Percentiles rank a stretch among this genome's conserved stretches.
Conservation (phyloP, 1,140 invertebrate genomes). For the Tachypleus tridentatus region DNA sequence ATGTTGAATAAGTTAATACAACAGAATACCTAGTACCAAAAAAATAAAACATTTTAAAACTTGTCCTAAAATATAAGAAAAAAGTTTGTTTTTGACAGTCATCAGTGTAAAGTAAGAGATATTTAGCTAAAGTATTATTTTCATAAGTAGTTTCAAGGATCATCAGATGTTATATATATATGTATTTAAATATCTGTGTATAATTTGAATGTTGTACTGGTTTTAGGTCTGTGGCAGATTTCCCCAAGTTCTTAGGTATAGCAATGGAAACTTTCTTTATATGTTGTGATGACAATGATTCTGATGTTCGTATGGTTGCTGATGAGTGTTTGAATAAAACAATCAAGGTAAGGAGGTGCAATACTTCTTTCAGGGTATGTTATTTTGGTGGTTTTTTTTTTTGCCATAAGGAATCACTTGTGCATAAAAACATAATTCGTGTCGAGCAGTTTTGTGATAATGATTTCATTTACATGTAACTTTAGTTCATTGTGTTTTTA, state of each 20-base stretch:
- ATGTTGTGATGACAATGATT: conserved; percentile 59
- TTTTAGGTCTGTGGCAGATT: conserved; percentile 40
- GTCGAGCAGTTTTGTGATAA: no score
- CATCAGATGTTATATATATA: not conserved
- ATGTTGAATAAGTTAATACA: no score
- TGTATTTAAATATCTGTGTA: conserved; percentile 6
- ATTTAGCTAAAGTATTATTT: not conserved
- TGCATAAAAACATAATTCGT: no score
- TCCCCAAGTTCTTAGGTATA: conserved; percentile 50
- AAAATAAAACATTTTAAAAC: no score
- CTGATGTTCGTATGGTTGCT: conserved; percentile 61
- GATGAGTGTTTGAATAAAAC: conserved; percentile 68
- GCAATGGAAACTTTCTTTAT: conserved; percentile 56
- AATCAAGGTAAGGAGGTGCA: conserved; percentile 44
- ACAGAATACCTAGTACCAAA: no score
- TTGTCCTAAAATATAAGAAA: no score
- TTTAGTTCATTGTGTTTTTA: no score
- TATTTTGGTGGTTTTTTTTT: no score
- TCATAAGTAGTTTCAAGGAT: not conserved
- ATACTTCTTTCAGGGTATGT: no score
- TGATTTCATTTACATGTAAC: no score
- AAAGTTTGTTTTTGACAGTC: not conserved
- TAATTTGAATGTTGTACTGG: not conserved
- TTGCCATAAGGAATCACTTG: no score
- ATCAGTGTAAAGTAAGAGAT: not conserved